These are phyloP conservation scores for Calliphora vomitoria DNA, from an alignment of 2,888 invertebrate species.

Conservation along the genomic window DNA sequence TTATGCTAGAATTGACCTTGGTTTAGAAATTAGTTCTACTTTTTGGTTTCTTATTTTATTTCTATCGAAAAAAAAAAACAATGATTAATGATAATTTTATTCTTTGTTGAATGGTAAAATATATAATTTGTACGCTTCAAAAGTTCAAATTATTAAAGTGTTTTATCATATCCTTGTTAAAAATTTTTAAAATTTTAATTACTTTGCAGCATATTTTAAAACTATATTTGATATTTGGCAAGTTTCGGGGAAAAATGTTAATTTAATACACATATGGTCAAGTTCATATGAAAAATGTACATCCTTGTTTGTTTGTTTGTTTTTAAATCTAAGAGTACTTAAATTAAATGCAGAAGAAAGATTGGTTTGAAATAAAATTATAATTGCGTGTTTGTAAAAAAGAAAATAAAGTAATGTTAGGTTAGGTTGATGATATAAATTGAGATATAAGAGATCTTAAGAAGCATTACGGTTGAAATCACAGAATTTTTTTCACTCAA, in stretches of 20 bases:
- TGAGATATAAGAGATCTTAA: too few species aligned
- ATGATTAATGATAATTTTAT: slow-evolving; percentile 70
- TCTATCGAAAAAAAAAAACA: background rate
- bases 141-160: slow-evolving; percentile 37
- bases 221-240: background rate
- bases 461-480: too few species aligned
- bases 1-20: slow-evolving; percentile 70
- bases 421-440: too few species aligned
- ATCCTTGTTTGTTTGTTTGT: background rate
- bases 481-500: too few species aligned
- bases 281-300: background rate
- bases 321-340: too few species aligned
- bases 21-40: slow-evolving; percentile 65
- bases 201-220: background rate
- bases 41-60: slow-evolving; percentile 41
- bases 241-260: slow-evolving; percentile 8
- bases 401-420: too few species aligned
- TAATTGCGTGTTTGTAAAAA: too few species aligned
- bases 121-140: slow-evolving; percentile 47
- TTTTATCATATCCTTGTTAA: background rate
- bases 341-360: too few species aligned
- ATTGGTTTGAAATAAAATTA: too few species aligned
- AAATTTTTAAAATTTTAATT: background rate
- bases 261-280: background rate
- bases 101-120: slow-evolving; percentile 58